phyloP scores from a whole-genome alignment of 2,888 invertebrate species.

The Spicauda simplicius region DNA sequence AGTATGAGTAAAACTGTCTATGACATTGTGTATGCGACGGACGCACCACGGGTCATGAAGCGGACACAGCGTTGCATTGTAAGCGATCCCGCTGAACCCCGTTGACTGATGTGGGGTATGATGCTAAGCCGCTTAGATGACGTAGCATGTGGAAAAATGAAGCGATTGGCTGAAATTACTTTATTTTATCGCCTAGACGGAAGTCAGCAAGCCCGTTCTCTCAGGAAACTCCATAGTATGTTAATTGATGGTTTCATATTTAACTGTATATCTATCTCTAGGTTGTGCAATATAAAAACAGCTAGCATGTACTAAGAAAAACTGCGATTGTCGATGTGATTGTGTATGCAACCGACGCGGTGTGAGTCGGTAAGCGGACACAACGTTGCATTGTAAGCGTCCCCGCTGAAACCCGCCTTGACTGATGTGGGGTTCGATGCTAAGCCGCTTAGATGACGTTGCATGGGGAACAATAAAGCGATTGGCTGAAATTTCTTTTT shows the following conservation, averaged over 20 bases:
- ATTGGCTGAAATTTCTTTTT: no score
- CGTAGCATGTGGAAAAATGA: conserved; percentile 13
- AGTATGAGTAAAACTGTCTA: neutral
- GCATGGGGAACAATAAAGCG: no score
- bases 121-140: conserved; percentile 33
- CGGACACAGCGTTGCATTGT: conserved; percentile 23
- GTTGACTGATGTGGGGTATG: conserved; percentile 32
- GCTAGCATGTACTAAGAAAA: no score
- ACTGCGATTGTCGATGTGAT: conserved; percentile 4
- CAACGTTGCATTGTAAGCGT: no score
- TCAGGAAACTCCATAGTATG: no score
- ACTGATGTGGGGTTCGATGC: no score
- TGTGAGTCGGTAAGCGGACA: no score
- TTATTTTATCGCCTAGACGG: neutral
- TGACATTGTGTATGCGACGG: conserved; percentile 21
- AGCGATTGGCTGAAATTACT: neutral
- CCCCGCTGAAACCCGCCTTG: conserved; percentile 5
- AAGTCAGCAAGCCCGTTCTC: neutral
- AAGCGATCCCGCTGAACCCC: conserved; percentile 10
- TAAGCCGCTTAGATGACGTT: no score
- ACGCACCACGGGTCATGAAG: neutral
- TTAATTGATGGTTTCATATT: no score
- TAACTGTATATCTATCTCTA: no score
- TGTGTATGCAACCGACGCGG: conserved; percentile 12
- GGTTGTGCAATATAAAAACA: no score